phyloP scores from a whole-genome alignment of 2,113 vertebrate genomes.

The Lynx canadensis region DNA sequence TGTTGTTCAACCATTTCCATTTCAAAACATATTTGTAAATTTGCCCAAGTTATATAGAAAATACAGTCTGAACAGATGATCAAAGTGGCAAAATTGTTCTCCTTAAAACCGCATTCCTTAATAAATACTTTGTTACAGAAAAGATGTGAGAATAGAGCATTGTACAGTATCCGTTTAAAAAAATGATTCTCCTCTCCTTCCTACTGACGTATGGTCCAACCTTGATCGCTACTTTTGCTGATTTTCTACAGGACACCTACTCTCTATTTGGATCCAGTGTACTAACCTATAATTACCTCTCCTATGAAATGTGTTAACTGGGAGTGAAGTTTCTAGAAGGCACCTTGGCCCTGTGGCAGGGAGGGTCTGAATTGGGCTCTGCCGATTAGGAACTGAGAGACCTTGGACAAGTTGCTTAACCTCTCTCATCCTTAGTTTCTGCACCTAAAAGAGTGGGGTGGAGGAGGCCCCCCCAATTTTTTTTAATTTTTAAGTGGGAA shows the following conservation, averaged over 20 bases:
- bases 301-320: not conserved
- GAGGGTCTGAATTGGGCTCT: not conserved
- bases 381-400: not conserved
- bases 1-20: not conserved
- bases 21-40: not conserved
- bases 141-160: not conserved
- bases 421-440: not conserved
- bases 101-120: not conserved
- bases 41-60: not conserved
- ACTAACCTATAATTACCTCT: not conserved
- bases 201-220: not conserved
- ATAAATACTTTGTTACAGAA: slow-evolving; percentile 5
- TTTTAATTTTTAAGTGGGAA: not conserved
- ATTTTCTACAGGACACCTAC: not conserved
- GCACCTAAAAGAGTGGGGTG: not conserved
- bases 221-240: not conserved
- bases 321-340: not conserved
- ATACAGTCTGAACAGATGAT: not conserved
- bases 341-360: not conserved
- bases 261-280: not conserved
- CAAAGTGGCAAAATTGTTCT: not conserved
- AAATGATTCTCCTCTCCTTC: not conserved
- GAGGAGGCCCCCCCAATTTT: too few species aligned
- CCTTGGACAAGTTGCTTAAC: not conserved
- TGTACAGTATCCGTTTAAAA: not conserved